Evolutionary conservation across 35 echinoderm and acorn worm species (phyloP).

Genomic region (Apostichopus japonicus): DNA sequence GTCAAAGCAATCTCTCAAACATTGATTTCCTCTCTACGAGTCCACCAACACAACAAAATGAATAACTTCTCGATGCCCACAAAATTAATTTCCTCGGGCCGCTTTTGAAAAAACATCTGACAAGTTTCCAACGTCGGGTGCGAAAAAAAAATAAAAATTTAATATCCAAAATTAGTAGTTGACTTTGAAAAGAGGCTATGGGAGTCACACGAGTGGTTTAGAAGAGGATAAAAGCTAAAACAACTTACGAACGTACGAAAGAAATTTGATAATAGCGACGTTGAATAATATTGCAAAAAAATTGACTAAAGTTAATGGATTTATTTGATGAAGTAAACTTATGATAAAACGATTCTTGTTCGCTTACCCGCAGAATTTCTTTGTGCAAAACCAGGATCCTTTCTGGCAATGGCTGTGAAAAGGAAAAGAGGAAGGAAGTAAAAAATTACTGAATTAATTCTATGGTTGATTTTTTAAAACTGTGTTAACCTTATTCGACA

Average conservation of each 20-base stretch:
- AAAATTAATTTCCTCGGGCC: conserved; percentile 9
- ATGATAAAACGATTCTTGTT: not conserved
- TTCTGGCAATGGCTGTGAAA: conserved; percentile 61
- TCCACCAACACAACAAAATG: conserved; percentile 29
- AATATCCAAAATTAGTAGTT: not conserved
- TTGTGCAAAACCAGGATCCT: conserved; percentile 74
- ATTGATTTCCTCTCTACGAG: conserved; percentile 5
- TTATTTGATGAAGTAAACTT: too few species aligned
- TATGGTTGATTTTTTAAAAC: too few species aligned
- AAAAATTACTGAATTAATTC: too few species aligned
- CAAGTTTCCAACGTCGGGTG: not conserved
- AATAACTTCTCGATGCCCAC: not conserved
- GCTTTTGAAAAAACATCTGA: not conserved
- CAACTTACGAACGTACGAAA: too few species aligned
- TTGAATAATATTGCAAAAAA: too few species aligned
- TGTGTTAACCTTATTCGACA: too few species aligned
- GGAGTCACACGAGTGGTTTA: not conserved
- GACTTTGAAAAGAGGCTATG: not conserved
- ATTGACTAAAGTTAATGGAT: too few species aligned
- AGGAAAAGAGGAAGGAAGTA: not conserved
- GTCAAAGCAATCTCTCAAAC: not conserved
- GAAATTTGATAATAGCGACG: too few species aligned
- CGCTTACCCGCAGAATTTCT: conserved; percentile 77
- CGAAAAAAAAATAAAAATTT: too few species aligned
- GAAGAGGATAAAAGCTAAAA: too few species aligned